Conservation (phyloP, 2,797 vertebrate genomes). For the Urophycis tenuis region DNA sequence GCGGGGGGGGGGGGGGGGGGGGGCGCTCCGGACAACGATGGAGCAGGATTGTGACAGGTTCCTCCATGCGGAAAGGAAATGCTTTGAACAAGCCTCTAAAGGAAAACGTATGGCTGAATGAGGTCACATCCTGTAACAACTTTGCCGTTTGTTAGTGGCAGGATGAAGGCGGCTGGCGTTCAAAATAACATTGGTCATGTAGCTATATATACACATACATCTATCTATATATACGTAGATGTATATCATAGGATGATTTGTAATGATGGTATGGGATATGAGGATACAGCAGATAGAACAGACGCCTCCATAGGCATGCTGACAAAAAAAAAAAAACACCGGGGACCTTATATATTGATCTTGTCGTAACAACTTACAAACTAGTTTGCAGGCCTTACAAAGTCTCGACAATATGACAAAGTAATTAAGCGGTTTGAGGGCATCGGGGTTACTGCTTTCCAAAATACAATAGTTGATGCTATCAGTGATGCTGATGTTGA, state of each 20-base stretch:
- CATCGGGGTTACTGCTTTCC: not conserved
- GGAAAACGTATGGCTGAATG: constrained; percentile 43
- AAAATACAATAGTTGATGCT: not conserved
- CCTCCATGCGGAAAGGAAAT: constrained; percentile 12
- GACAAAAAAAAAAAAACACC: too few relatives aligned
- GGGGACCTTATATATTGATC: too few relatives aligned
- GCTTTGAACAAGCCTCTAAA: constrained; percentile 25
- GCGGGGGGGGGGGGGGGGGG: not conserved
- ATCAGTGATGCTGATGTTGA: not conserved
- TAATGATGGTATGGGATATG: not conserved
- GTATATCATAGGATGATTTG: not conserved
- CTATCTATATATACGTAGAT: too few relatives aligned
- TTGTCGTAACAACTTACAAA: not conserved
- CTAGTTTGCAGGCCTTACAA: not conserved
- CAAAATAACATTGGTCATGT: too few relatives aligned
- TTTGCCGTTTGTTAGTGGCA: constrained; percentile 19
- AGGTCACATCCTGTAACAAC: constrained; percentile 40
- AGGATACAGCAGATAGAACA: too few relatives aligned
- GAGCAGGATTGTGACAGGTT: constrained; percentile 17
- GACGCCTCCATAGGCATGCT: too few relatives aligned
- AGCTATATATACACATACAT: too few relatives aligned
- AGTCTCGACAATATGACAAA: not conserved
- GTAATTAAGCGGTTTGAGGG: not conserved
- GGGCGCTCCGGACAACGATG: not conserved
- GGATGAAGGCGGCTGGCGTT: too few relatives aligned